Percentiles rank a stretch among this genome's conserved stretches.
These are phyloP conservation scores for Germaria angustata DNA, from an alignment of 2,888 invertebrate genomes.

Conservation along the genomic window DNA sequence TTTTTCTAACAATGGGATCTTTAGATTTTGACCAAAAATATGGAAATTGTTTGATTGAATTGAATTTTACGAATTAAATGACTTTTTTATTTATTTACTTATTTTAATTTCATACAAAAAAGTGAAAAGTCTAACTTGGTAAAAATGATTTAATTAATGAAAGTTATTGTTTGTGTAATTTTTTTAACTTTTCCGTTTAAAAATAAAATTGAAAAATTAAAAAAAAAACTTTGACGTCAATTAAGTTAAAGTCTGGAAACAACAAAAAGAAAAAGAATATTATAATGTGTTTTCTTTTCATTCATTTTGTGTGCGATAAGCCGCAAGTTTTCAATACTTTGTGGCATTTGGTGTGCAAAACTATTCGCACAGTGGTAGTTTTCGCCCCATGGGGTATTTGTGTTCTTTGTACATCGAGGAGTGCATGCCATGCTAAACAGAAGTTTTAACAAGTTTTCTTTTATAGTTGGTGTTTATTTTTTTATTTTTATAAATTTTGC, in stretches of 20 bases:
- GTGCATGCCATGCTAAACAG: slow-evolving; percentile 34
- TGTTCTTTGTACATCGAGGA: slow-evolving; percentile 37
- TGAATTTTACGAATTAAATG: neutral
- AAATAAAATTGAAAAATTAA: neutral
- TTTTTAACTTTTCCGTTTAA: neutral
- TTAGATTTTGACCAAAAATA: neutral
- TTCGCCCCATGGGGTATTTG: slow-evolving; percentile 41
- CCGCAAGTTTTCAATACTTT: slow-evolving; percentile 63
- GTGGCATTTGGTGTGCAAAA: slow-evolving; percentile 50
- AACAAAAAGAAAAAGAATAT: neutral
- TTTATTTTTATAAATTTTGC: neutral
- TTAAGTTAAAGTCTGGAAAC: slow-evolving; percentile 50
- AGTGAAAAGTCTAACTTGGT: neutral
- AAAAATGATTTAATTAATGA: neutral
- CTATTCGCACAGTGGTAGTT: slow-evolving; percentile 25
- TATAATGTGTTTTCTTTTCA: slow-evolving; percentile 34
- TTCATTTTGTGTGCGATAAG: slow-evolving; percentile 55
- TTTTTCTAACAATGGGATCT: slow-evolving; percentile 13
- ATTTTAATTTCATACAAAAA: too few relatives aligned
- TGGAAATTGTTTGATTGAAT: slow-evolving; percentile 25
- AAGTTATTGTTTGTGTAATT: neutral
- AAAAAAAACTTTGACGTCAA: slow-evolving; percentile 28
- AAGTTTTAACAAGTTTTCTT: slow-evolving; percentile 62
- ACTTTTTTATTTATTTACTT: neutral
- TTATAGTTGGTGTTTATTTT: slow-evolving; percentile 9